These are phyloP conservation scores for Quadriops clusia DNA, from an alignment of 2,888 invertebrate species.

Conservation along the genomic window DNA sequence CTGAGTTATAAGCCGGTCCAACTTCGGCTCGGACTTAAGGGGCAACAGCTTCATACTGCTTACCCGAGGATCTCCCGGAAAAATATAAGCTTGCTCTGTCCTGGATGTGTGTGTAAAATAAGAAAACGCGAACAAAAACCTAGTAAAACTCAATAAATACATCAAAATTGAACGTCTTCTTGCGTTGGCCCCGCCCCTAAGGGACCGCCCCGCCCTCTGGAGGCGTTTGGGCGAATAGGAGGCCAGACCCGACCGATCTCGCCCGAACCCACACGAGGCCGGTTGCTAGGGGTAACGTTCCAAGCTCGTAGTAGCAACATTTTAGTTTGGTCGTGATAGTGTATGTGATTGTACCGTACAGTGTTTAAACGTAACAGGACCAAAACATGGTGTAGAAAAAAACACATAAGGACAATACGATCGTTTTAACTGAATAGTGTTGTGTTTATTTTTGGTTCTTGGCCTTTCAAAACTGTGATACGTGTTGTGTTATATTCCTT, in stretches of 20 bases:
- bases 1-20: no score
- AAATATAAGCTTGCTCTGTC: no score
- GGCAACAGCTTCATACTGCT: no score
- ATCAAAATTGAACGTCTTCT: constrained; percentile 18
- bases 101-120: constrained; percentile 3
- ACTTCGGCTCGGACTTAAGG: no score
- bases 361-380: no score
- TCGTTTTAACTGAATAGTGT: no score
- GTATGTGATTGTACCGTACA: constrained; percentile 31
- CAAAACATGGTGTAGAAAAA: no score
- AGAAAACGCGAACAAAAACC: constrained; percentile 10
- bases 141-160: constrained; percentile 19
- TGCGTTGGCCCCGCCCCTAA: constrained; percentile 15
- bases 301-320: constrained; percentile 32
- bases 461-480: no score
- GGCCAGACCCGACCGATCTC: constrained; percentile 17
- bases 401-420: no score
- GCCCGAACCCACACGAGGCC: constrained; percentile 27
- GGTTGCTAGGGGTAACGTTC: constrained; percentile 38
- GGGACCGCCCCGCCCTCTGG: constrained; percentile 12
- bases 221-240: constrained; percentile 22
- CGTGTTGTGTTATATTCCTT: no score
- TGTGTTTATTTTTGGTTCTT: no score
- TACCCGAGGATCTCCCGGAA: no score
- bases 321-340: constrained; percentile 37